Conservation (phyloP, 2,888 invertebrate species). For the Empis stercorea region DNA sequence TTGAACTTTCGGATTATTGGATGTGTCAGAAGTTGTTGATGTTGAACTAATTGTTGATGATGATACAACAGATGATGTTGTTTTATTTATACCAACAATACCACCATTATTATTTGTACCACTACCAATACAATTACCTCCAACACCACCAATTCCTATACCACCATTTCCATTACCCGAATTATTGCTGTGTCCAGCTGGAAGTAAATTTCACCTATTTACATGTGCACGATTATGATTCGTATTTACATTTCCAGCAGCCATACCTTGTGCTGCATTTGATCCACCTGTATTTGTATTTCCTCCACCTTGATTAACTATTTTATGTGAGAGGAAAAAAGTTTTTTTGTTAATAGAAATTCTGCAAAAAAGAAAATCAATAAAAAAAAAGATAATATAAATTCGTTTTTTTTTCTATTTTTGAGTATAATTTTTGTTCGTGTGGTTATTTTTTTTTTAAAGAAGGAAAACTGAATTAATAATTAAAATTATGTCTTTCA, state of each 20-base stretch:
- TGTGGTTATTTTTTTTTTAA: too few relatives aligned
- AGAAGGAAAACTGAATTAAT: too few relatives aligned
- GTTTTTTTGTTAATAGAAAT: neutral
- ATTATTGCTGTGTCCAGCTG: constrained; percentile 19
- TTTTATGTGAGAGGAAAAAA: constrained; percentile 7
- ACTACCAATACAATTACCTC: neutral
- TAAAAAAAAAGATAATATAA: too few relatives aligned
- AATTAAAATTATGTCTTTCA: too few relatives aligned
- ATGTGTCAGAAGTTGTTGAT: constrained; percentile 12
- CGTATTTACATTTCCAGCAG: constrained; percentile 19
- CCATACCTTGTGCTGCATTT: constrained; percentile 24
- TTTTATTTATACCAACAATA: constrained; percentile 7
- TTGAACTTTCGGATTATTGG: constrained; percentile 11
- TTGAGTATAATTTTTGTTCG: too few relatives aligned
- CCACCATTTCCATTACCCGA: constrained; percentile 10
- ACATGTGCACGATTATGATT: constrained; percentile 35
- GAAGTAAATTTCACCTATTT: constrained; percentile 35
- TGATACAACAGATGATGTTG: constrained; percentile 13
- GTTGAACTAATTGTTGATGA: constrained; percentile 11
- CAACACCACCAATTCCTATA: neutral
- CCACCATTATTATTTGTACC: neutral
- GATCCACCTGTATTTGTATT: constrained; percentile 17
- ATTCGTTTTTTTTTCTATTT: too few relatives aligned
- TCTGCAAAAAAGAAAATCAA: neutral
- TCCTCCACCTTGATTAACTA: constrained; percentile 17